phyloP scores from a whole-genome alignment of 92 coral and sea anemone species.

The Desmophyllum pertusum region DNA sequence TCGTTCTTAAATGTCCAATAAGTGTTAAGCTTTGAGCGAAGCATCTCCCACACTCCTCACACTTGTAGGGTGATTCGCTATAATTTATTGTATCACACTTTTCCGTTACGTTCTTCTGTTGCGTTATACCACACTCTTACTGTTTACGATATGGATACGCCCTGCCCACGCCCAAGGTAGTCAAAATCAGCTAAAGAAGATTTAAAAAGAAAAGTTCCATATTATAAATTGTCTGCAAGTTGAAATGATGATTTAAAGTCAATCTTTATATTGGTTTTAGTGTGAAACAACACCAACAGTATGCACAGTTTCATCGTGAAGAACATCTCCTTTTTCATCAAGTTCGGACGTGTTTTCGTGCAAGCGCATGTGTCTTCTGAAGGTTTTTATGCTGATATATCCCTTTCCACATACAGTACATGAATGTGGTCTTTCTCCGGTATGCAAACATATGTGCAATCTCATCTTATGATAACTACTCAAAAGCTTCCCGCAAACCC shows the following conservation, averaged over 20 bases:
- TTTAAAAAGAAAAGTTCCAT: too few species aligned
- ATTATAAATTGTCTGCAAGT: too few species aligned
- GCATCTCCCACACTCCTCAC: constrained; percentile 2
- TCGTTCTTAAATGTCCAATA: constrained; percentile 4
- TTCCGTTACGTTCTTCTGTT: too few species aligned
- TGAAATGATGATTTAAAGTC: too few species aligned
- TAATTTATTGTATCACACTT: too few species aligned
- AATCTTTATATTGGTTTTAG: too few species aligned
- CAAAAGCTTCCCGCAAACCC: constrained; percentile 10
- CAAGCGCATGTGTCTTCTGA: neutral
- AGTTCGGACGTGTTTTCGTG: neutral
- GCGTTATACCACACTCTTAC: too few species aligned
- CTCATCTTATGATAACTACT: neutral
- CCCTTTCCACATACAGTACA: constrained; percentile 8
- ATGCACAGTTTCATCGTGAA: too few species aligned
- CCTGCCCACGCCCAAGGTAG: too few species aligned
- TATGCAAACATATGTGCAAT: neutral
- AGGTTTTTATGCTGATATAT: neutral
- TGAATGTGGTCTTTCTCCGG: constrained; percentile 13
- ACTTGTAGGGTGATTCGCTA: constrained; percentile 25
- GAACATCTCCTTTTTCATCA: neutral
- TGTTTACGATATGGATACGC: too few species aligned
- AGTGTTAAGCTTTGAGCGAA: constrained; percentile 15
- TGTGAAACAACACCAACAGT: too few species aligned
- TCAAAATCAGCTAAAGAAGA: too few species aligned